phyloP scores from a whole-genome alignment of 1,140 invertebrate species.

The Pseudoatta argentina region DNA sequence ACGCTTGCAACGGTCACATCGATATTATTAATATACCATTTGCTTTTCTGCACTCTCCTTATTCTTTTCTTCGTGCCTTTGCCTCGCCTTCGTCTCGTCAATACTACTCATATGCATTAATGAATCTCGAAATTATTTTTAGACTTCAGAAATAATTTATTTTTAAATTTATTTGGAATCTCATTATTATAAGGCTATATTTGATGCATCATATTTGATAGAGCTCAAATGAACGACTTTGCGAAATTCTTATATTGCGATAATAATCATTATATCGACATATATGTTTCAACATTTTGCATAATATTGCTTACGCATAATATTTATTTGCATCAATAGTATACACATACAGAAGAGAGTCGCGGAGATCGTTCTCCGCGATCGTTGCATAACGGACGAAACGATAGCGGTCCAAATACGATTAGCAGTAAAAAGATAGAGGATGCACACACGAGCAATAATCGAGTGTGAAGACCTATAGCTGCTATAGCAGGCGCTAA shows the following conservation, averaged over 20 bases:
- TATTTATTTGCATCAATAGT: constrained; percentile 39
- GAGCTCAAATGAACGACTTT: neutral
- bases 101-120: neutral
- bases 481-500: constrained; percentile 17
- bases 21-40: too few species aligned
- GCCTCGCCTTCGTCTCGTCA: too few species aligned
- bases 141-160: neutral
- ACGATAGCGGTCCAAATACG: constrained; percentile 54
- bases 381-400: constrained; percentile 21
- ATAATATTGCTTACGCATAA: constrained; percentile 57
- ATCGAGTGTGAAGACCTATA: constrained; percentile 22
- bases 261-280: constrained; percentile 20
- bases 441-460: constrained; percentile 12
- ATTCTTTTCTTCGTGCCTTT: too few species aligned
- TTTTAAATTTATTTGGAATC: constrained; percentile 10
- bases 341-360: constrained; percentile 23
- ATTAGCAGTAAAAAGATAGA: constrained; percentile 57
- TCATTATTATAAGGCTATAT: constrained; percentile 6
- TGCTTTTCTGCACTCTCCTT: too few species aligned
- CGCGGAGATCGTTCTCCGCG: constrained; percentile 23
- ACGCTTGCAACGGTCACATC: too few species aligned
- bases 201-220: neutral
- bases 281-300: constrained; percentile 26
- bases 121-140: constrained; percentile 20
- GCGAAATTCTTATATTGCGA: neutral